These are phyloP conservation scores for Pristionchus japonicus DNA, from an alignment of 2,888 invertebrate species.

Conservation along the genomic window DNA sequence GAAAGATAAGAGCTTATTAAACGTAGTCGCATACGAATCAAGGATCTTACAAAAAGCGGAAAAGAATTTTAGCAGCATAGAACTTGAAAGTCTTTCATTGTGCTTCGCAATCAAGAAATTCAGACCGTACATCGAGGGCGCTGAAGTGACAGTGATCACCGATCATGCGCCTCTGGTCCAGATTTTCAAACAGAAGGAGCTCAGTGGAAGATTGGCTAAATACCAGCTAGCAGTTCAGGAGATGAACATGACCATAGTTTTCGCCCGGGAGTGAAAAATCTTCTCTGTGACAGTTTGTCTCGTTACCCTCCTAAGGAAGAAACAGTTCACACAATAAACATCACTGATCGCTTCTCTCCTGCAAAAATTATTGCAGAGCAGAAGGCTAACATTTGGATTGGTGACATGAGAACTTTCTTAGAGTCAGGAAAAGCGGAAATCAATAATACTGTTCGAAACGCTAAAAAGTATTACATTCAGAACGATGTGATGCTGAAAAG, in stretches of 20 bases:
- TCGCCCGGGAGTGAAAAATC: constrained; percentile 55
- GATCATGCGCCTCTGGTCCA: constrained; percentile 51
- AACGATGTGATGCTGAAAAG: neutral
- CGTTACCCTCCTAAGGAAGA: constrained; percentile 48
- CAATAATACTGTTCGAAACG: neutral
- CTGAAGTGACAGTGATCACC: constrained; percentile 42
- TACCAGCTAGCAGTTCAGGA: constrained; percentile 52
- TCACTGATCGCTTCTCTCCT: neutral
- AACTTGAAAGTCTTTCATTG: constrained; percentile 51
- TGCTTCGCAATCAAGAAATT: constrained; percentile 49
- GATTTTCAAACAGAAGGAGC: constrained; percentile 48
- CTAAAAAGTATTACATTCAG: neutral
- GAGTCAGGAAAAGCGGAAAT: neutral
- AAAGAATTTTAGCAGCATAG: constrained; percentile 49
- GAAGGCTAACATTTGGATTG: neutral
- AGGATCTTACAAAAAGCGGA: constrained; percentile 47
- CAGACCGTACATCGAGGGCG: constrained; percentile 51
- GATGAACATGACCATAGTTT: constrained; percentile 54
- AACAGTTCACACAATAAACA: neutral
- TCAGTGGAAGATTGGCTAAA: constrained; percentile 50
- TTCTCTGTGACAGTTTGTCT: constrained; percentile 53
- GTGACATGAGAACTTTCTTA: neutral
- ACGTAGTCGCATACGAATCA: constrained; percentile 51
- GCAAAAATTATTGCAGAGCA: neutral
- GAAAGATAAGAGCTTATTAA: neutral